Base-by-base conservation (phyloP, 2,113 vertebrate species). In the Marcusenius ussheri region DNA sequence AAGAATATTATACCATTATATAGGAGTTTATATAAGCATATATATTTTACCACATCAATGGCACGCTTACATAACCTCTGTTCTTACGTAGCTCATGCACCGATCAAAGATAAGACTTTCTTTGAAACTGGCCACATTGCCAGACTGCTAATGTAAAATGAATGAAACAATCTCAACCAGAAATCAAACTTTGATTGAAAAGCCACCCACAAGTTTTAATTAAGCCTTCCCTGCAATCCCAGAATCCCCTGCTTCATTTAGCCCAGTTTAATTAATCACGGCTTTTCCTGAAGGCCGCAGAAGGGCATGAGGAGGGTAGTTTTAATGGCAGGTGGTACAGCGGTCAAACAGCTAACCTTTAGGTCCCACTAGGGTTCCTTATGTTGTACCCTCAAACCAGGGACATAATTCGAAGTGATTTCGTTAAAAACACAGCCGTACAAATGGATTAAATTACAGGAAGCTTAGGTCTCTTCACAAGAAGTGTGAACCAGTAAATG, bases 81-180 rank as follows among this genome's bases (percentile, higher is more conserved):
- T 35, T 17, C 56, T 86, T 46, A 74, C 10, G 45, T n/a, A 90
- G 58, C 66, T 90, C 47, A n/a, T 90, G 58, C 9, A 56, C 31
- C 5, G 70, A 88, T 88, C 42, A 90, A 83, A 90, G 77, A 47
- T 39, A 13, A 19, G 19, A 45, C n/a, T 47, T 24, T 21, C 90
- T 88, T 90, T 90, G 90, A 90, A 58, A 88, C 31, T 9, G 8
- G n/a, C 49, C 88, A 45, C 62, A 58, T 70, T 50, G 49, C 45
- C 47, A 49, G 62, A 87, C 49, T 88, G 62, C 45, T 51, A 83
- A 53, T 21, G n/a, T 39, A 27, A 88, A 90, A 90, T n/a, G 35
- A 88, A 90, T 83, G 39, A 53, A 77, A 88, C 24, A 3, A 86
- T 80, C 19, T 80, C 66, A 11, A 80, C 31, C 49, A 58, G 53